Base-by-base conservation (phyloP, 2,113 vertebrate genomes). In the Odontophorus gujanensis region DNA sequence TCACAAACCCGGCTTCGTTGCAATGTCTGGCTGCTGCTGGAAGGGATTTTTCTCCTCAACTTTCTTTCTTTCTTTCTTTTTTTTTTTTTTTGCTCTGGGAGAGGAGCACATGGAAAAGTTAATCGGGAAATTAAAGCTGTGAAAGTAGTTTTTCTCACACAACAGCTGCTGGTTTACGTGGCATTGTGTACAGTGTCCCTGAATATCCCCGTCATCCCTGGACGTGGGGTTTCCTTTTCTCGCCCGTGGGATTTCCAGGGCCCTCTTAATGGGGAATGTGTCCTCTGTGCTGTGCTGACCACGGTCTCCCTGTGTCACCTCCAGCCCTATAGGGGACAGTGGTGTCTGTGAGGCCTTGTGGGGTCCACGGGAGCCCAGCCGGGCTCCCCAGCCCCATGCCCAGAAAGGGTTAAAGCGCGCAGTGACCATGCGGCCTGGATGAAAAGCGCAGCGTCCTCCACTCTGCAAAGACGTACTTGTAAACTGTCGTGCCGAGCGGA, bases 321-420 rank as follows among this genome's bases (percentile, higher is more conserved):
- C 16, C 6, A 3, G 48, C 28, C 36, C 15, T 0, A 0, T 30
- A 53, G 11, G 43, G 43, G 1, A 36, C 10, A 8, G 2, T 47
- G 74, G 45, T 73, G 53, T 24, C 38, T 83, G 11, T 11, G 2
- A 48, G 25, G 47, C 30, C 47, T 80, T 47, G 1, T 18, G 74
- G 61, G 24, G 55, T 14, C 57, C 45, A 51, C n/a, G 30, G 62
- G 58, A 20, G 1, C 8, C 26, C 48, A 4, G 12, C 1, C 0
- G 26, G 34, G 59, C 65, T 86, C 69, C 0, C 48, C 63, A 51
- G 59, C 68, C 5, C 73, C 12, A 15, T 30, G 51, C 51, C 51
- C 51, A 30, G 85, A 96, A 97, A 96, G 96, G 93, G 96, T 97
- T 97, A 97, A 97, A 68, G 79, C 16, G 7, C 71, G 12, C 38